Conservation (phyloP, 2,797 vertebrate genomes). For the Pelobates cultripes region DNA sequence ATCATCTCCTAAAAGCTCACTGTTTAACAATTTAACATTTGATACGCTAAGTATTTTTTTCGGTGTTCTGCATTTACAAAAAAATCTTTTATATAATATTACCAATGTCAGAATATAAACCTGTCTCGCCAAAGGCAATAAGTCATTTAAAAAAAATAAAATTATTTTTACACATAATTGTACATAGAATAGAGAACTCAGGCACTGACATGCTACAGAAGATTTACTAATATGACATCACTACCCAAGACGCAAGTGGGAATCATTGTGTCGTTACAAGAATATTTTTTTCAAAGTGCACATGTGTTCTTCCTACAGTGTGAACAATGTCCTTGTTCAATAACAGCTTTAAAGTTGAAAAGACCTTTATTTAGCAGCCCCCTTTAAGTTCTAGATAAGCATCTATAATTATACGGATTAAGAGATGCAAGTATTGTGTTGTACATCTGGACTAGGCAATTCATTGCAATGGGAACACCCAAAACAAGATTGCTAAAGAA, state of each 20-base stretch:
- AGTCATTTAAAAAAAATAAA: not conserved
- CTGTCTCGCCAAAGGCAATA: not conserved
- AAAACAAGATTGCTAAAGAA: slow-evolving; percentile 28
- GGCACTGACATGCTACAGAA: slow-evolving; percentile 21
- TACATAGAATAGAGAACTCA: slow-evolving; percentile 16
- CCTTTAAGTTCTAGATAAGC: slow-evolving; percentile 28
- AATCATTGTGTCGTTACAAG: not conserved
- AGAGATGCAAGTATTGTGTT: slow-evolving; percentile 23
- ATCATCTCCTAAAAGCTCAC: no score
- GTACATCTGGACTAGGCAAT: slow-evolving; percentile 28
- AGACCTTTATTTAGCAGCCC: slow-evolving; percentile 31
- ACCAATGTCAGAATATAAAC: not conserved
- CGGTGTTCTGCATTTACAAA: no score
- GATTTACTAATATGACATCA: slow-evolving; percentile 6
- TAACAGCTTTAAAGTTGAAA: slow-evolving; percentile 36
- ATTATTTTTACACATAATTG: slow-evolving; percentile 15
- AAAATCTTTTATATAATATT: no score
- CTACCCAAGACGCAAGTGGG: slow-evolving; percentile 2
- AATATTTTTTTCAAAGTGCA: slow-evolving; percentile 17
- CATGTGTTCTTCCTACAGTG: slow-evolving; percentile 19
- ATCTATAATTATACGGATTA: slow-evolving; percentile 40
- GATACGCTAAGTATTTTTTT: no score
- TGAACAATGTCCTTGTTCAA: slow-evolving; percentile 32
- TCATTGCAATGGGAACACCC: slow-evolving; percentile 20
- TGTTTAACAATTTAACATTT: no score